Evolutionary conservation across 2,888 invertebrate genomes (phyloP), one percentile per base, ranked within the genome.

Genomic region (Cheilosia vernalis): DNA sequence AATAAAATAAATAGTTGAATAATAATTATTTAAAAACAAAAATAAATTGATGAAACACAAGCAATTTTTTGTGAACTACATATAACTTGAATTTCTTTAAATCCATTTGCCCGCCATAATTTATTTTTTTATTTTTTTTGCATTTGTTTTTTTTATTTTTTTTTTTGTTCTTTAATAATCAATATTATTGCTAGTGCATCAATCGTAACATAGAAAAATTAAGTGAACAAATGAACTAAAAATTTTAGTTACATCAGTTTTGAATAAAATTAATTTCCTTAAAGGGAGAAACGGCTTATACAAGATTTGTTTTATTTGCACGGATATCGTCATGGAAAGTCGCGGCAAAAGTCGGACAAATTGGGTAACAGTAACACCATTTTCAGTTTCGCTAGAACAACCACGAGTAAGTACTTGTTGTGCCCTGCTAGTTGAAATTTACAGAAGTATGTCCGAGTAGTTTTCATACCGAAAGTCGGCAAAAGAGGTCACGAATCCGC

Each of bases 211-310:
- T 51, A 64, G 15, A 24, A 10, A 51, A 51, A 37, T 7, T 51
- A 51, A 51, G 37, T 15, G 21, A 63, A 33, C 24, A 19, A 49
- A 24, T 37, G 63, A 55, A 55, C 27, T 63, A 44, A n/a, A 63
- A 42, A 55, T 21, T 47, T 73, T 55, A 64, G 44, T 73, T 44
- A 44, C 37, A 42, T 33, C 55, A 61, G 33, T 44, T 74, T 64
- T 19, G 37, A 66, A 66, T 66, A 66, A 51, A 66, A 53, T 21
- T 9, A 10, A 66, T 40, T 27, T 21, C 40, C n/a, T 44, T 27
- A 44, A 24, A 42, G 1, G 60, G 60, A 21, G 21, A 56, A 30
- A 56, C 21, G 19, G 51, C 51, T 51, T 27, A 55, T 55, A 9
- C 30, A 30, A 55, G 49, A 13, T 7, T 30, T 4, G 27, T 56